Evolutionary conservation across 1,140 invertebrate genomes (phyloP).

Genomic region (Acromyrmex heyeri): DNA sequence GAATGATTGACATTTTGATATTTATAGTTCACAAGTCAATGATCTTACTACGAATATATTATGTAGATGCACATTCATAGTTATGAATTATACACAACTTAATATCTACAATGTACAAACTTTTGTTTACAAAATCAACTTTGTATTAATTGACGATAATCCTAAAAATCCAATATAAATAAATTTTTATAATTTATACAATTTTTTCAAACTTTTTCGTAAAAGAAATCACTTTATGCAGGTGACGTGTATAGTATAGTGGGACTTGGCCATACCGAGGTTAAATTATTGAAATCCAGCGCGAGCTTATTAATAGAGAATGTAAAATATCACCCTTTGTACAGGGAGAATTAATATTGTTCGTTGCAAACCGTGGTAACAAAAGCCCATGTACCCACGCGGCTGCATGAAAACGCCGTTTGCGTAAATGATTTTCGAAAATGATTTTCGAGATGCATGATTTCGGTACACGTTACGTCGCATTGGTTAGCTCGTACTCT

Average conservation of each 20-base stretch:
- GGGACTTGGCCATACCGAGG: neutral
- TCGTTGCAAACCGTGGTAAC: constrained; percentile 40
- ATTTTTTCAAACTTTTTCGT: constrained; percentile 17
- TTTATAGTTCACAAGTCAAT: constrained; percentile 16
- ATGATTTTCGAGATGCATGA: constrained; percentile 47
- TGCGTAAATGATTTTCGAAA: constrained; percentile 59
- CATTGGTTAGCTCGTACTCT: neutral
- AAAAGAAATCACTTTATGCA: constrained; percentile 10
- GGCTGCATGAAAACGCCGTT: constrained; percentile 34
- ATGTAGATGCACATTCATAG: neutral
- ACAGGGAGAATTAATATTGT: constrained; percentile 70
- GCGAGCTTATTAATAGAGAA: constrained; percentile 64
- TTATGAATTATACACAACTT: neutral
- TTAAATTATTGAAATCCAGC: constrained; percentile 67
- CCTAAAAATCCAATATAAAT: constrained; percentile 22
- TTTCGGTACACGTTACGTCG: neutral
- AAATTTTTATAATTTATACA: neutral
- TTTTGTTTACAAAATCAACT: neutral
- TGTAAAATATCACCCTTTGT: constrained; percentile 69
- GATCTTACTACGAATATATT: neutral
- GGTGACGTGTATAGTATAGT: neutral
- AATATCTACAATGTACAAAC: neutral
- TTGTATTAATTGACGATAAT: neutral
- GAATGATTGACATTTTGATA: neutral
- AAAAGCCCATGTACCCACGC: constrained; percentile 37